Conservation (phyloP, 64 coral and sea anemone species). For the Montipora foliosa region DNA sequence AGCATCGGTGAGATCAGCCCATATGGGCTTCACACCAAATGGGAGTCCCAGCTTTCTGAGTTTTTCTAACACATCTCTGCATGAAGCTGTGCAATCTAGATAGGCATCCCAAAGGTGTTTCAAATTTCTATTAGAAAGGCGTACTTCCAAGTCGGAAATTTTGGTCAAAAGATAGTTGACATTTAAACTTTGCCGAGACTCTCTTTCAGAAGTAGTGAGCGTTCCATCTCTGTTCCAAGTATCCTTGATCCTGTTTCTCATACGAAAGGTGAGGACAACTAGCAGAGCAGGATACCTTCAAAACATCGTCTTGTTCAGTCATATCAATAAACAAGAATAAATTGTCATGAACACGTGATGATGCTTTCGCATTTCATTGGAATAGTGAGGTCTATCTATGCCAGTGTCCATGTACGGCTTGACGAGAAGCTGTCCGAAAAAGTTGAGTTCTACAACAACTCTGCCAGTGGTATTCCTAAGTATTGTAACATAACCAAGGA, state of each 20-base stretch:
- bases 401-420: not conserved
- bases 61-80: constrained; percentile 16
- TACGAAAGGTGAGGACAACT: constrained; percentile 31
- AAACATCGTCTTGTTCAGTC: constrained; percentile 61
- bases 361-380: constrained; percentile 33
- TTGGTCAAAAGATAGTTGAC: constrained; percentile 13
- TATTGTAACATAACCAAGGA: too few species aligned
- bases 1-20: constrained; percentile 61
- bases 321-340: constrained; percentile 57
- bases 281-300: constrained; percentile 23
- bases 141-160: constrained; percentile 41
- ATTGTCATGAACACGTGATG: constrained; percentile 47
- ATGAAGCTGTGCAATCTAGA: constrained; percentile 45
- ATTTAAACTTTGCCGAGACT: constrained; percentile 12
- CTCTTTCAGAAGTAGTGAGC: constrained; percentile 19
- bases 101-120: constrained; percentile 36
- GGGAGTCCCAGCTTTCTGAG: constrained; percentile 42
- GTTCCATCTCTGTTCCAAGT: constrained; percentile 18
- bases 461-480: too few species aligned
- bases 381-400: constrained; percentile 18
- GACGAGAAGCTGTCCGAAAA: too few species aligned
- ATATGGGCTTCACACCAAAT: constrained; percentile 54
- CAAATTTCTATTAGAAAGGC: constrained; percentile 20
- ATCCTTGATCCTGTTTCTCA: constrained; percentile 35
- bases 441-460: too few species aligned